Percentiles rank a stretch among this genome's conserved stretches.
Evolutionary conservation across 1,140 invertebrate genomes (phyloP).

Genomic region (Macrosteles quadrilineatus): DNA sequence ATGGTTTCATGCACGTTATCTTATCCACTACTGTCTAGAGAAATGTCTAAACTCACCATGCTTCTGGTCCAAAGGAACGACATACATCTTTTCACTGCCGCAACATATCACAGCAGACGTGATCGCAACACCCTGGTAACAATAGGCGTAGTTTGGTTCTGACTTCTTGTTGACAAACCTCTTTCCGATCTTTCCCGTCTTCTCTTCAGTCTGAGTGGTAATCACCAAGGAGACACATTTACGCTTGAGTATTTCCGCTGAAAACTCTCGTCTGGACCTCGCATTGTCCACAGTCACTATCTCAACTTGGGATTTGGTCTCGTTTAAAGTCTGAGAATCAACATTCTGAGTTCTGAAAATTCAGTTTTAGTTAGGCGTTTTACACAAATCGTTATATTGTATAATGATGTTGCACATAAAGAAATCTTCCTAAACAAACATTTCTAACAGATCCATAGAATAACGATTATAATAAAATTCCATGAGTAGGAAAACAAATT

Average conservation of each 20-base stretch:
- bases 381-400: too few relatives aligned
- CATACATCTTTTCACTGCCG: neutral
- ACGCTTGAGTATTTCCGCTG: neutral
- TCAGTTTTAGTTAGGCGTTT: too few relatives aligned
- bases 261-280: neutral
- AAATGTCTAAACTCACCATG: neutral
- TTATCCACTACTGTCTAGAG: too few relatives aligned
- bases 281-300: neutral
- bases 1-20: neutral
- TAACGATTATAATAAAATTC: too few relatives aligned
- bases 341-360: neutral
- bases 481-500: too few relatives aligned
- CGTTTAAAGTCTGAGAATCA: neutral
- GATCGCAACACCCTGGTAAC: neutral
- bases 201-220: neutral
- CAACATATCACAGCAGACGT: neutral
- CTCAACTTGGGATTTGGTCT: neutral
- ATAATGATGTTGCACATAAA: too few relatives aligned
- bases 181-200: neutral
- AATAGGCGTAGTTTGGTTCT: neutral
- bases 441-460: too few relatives aligned
- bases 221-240: neutral
- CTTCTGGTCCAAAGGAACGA: neutral
- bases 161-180: neutral
- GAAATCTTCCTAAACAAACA: too few relatives aligned